Evolutionary conservation across 2,888 invertebrate genomes (phyloP).

Genomic region (Caenorhabditis macrosperma): DNA sequence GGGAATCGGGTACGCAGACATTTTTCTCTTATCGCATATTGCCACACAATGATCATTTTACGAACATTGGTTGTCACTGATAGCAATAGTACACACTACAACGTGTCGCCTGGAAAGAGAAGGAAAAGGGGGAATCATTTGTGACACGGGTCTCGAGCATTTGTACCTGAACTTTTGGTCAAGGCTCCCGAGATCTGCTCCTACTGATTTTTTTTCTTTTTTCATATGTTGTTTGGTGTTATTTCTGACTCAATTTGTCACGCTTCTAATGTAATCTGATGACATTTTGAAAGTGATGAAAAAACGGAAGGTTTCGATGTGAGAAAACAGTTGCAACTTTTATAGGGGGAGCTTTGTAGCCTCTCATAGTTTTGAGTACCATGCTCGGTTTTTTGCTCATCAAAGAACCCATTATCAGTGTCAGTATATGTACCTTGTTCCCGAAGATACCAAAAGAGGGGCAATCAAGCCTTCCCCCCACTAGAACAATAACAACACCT

Average conservation of each 20-base stretch:
- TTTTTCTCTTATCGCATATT: slow-evolving; percentile 15
- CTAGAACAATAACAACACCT: too few relatives aligned
- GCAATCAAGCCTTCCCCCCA: too few relatives aligned
- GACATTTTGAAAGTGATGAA: neutral
- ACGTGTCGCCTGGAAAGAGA: neutral
- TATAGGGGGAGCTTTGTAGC: too few relatives aligned
- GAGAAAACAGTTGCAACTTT: too few relatives aligned
- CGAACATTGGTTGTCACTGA: slow-evolving; percentile 32
- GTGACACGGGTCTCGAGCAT: neutral
- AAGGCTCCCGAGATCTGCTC: too few relatives aligned
- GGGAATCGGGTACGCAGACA: slow-evolving; percentile 4
- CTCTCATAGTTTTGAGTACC: too few relatives aligned
- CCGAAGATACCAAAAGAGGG: too few relatives aligned
- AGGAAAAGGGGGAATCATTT: neutral
- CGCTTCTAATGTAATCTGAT: neutral
- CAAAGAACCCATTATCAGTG: too few relatives aligned
- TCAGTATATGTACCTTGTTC: too few relatives aligned
- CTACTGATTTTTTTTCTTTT: too few relatives aligned
- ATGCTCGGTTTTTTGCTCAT: too few relatives aligned
- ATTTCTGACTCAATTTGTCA: neutral
- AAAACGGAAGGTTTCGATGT: neutral
- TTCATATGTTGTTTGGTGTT: too few relatives aligned
- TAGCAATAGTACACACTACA: slow-evolving; percentile 30
- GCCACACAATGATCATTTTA: slow-evolving; percentile 45
- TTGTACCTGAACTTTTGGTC: neutral